Percentiles rank a stretch among this genome's conserved stretches.
Evolutionary conservation across 2,888 invertebrate genomes (phyloP).

Genomic region (Glaucopsyche alexis): DNA sequence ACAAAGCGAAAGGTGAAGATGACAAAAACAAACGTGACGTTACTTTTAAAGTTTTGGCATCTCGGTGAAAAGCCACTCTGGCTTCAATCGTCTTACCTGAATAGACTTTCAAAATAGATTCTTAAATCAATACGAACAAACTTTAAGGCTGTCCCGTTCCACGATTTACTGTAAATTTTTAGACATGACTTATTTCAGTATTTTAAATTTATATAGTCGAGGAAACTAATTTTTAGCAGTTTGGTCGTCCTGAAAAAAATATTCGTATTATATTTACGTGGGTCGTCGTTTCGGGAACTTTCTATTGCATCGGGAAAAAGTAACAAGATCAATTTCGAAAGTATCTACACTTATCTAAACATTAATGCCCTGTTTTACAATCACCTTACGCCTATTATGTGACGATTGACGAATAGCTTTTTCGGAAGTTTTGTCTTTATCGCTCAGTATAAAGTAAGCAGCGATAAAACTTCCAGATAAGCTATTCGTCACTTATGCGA

Average conservation of each 20-base stretch:
- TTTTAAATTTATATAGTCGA: background rate
- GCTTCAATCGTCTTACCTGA: slow-evolving; percentile 24
- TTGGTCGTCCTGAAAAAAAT: background rate
- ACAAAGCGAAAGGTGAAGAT: background rate
- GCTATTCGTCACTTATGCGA: too few species aligned
- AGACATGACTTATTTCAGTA: background rate
- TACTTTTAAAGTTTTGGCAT: slow-evolving; percentile 18
- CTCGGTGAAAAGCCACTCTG: slow-evolving; percentile 9
- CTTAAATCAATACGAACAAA: background rate
- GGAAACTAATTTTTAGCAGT: background rate
- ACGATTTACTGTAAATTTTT: background rate
- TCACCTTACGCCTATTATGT: too few species aligned
- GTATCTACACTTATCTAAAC: too few species aligned
- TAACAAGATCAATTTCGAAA: too few species aligned
- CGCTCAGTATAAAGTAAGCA: too few species aligned
- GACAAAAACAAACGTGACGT: background rate
- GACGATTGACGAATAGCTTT: too few species aligned
- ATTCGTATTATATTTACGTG: too few species aligned
- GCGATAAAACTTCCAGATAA: too few species aligned
- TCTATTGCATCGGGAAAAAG: too few species aligned
- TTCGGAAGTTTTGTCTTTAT: too few species aligned
- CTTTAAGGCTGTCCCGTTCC: background rate
- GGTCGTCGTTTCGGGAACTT: too few species aligned
- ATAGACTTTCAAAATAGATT: slow-evolving; percentile 26
- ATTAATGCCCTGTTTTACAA: too few species aligned